Conservation (phyloP, 1,140 invertebrate genomes). For the Adelges cooleyi region DNA sequence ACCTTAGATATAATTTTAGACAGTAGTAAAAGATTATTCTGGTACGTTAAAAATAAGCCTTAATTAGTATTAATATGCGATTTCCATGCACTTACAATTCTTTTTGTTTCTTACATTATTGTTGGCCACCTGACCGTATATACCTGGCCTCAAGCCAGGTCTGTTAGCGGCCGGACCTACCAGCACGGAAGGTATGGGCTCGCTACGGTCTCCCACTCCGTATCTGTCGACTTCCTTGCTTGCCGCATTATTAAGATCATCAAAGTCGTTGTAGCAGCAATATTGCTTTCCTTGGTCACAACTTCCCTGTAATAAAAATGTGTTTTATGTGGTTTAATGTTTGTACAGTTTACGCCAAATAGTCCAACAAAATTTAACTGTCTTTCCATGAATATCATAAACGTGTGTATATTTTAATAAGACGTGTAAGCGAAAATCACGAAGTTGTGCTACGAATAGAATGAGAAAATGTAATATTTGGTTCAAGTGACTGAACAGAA, state of each 20-base stretch:
- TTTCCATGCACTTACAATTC: constrained; percentile 22
- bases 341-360: too few relatives aligned
- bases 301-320: constrained; percentile 15
- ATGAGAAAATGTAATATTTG: too few relatives aligned
- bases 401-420: too few relatives aligned
- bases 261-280: constrained; percentile 29
- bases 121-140: constrained; percentile 17
- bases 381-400: too few relatives aligned
- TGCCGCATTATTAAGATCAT: background rate
- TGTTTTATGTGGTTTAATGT: too few relatives aligned
- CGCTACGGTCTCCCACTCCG: constrained; percentile 13
- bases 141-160: constrained; percentile 12
- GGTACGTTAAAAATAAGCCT: too few relatives aligned
- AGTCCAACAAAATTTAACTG: too few relatives aligned
- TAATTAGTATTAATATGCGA: background rate
- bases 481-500: too few relatives aligned
- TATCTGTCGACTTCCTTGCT: constrained; percentile 12
- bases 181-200: constrained; percentile 4
- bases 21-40: too few relatives aligned
- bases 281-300: constrained; percentile 30
- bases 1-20: too few relatives aligned
- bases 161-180: background rate
- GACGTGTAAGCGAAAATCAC: too few relatives aligned
- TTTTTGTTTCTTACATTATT: constrained; percentile 11
- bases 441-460: too few relatives aligned